Base-by-base conservation (phyloP, 2,888 invertebrate genomes). In the Hyposoter dolosus region DNA sequence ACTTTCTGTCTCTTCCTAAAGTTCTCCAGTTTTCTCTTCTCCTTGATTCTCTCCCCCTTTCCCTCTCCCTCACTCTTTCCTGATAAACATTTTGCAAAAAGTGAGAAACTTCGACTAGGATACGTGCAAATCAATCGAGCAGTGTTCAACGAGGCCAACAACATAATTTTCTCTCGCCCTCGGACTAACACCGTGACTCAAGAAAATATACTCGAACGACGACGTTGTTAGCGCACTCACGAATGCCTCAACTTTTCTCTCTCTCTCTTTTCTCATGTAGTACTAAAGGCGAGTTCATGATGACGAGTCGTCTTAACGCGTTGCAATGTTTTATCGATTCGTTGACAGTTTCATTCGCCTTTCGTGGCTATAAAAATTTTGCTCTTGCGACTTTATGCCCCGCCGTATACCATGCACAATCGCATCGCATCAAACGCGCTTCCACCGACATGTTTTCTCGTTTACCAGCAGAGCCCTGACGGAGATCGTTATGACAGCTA, bases 361-460 rank as follows among this genome's bases (percentile, higher is more conserved):
- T 77, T 86, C 84, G 76, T 56, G 78, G 86, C 85, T 89, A 80
- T 88, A 88, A 89, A 88, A 88, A 90, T 87, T 78, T 86, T 81
- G 60, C 80, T 79, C 66, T 63, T 45, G 35, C 35, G 63, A 86
- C 76, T 88, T 88, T 84, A 87, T 86, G 79, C 82, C 45, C 68
- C 50, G 32, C 53, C 53, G 43, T 78, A 66, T 76, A 82, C 78
- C 86, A 74, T 79, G 82, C 83, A 32, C 68, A 76, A 76, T 66
- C 66, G 81, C 60, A 56, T 68, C 68, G 40, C 81, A 75, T 75
- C 81, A 66, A 72, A 78, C 45, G 83, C n/a, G 83, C 19, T 78
- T 82, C 75, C 78, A 66, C 82, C 56, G 63, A 47, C 83, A 68
- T 53, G 53, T 40, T 66, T 76, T 83, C 65, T 66, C 82, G 60